phyloP scores from a whole-genome alignment of 1,140 invertebrate species.

The Ectropis grisescens region DNA sequence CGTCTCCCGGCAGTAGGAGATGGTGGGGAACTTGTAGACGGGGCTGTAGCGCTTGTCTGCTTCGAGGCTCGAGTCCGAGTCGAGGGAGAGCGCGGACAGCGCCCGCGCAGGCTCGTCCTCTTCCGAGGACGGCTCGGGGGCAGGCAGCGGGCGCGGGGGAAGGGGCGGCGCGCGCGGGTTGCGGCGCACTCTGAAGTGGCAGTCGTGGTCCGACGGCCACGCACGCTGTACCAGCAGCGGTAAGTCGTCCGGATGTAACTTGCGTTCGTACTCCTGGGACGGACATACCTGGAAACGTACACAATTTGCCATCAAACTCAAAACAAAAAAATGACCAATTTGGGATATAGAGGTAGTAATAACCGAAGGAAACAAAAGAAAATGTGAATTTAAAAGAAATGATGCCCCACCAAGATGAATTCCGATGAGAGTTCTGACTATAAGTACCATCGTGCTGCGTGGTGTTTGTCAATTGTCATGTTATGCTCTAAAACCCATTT shows the following conservation, averaged over 20 bases:
- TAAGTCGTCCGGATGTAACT: conserved; percentile 87
- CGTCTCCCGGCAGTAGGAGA: conserved; percentile 54
- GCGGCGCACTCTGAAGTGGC: conserved; percentile 82
- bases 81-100: conserved; percentile 53
- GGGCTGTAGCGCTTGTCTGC: conserved; percentile 60
- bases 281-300: conserved; percentile 71
- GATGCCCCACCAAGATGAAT: too few relatives aligned
- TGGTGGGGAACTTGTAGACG: conserved; percentile 67
- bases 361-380: too few relatives aligned
- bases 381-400: too few relatives aligned
- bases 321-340: too few relatives aligned
- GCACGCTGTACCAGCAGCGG: conserved; percentile 86
- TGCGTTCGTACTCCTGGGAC: conserved; percentile 84
- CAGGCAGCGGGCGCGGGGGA: conserved; percentile 15
- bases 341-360: too few relatives aligned
- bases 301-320: too few relatives aligned
- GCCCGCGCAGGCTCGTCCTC: conserved; percentile 51
- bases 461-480: too few relatives aligned
- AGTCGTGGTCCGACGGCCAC: conserved; percentile 75
- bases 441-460: too few relatives aligned
- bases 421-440: too few relatives aligned
- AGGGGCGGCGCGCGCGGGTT: conserved; percentile 78
- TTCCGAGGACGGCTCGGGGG: conserved; percentile 7
- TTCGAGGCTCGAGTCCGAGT: conserved; percentile 39
- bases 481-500: too few relatives aligned